Conservation (phyloP, 2,113 vertebrate species). For the Isurus oxyrinchus region DNA sequence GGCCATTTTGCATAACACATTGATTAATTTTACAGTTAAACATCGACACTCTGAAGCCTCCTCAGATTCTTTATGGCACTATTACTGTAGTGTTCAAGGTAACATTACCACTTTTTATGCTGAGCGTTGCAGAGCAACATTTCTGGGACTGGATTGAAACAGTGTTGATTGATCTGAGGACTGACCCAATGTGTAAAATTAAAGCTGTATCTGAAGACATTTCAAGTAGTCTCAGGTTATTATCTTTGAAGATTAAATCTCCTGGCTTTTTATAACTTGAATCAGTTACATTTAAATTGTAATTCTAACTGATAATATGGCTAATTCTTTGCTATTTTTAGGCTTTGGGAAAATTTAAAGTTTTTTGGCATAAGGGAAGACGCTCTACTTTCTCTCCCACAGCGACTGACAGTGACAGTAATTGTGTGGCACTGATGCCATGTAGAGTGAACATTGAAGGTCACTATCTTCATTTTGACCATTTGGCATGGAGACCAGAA, state of each 20-base stretch:
- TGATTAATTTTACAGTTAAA: neutral
- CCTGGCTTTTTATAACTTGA: neutral
- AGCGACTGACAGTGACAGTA: neutral
- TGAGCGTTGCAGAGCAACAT: neutral
- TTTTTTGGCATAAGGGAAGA: neutral
- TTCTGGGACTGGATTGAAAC: neutral
- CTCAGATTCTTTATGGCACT: neutral
- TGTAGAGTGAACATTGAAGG: neutral
- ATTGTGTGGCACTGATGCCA: neutral
- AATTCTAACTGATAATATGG: neutral
- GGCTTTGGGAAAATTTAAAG: neutral
- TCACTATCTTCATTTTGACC: neutral
- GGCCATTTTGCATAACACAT: neutral
- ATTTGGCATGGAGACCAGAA: neutral
- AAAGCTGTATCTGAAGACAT: neutral
- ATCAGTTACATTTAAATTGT: neutral
- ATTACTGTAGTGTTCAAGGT: neutral
- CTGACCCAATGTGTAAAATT: neutral
- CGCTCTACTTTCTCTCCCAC: neutral
- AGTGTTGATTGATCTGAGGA: neutral
- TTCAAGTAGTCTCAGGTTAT: neutral
- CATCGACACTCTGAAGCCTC: neutral
- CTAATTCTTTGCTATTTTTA: neutral
- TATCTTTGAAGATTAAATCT: neutral
- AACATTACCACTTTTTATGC: neutral